Conservation (phyloP, 2,888 invertebrate species). For the Drosophila imparisetae region DNA sequence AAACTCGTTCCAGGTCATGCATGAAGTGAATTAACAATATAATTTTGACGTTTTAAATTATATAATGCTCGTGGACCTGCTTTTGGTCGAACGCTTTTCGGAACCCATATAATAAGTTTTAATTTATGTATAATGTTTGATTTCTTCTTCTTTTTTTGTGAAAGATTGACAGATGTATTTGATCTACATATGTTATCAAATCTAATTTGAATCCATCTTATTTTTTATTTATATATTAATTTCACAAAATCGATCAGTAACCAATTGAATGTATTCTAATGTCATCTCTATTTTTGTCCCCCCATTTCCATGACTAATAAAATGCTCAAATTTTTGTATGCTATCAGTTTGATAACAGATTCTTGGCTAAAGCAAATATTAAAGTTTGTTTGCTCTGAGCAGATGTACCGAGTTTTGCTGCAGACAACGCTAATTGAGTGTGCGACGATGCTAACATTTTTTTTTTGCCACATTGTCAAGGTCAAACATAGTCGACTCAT, state of each 20-base stretch:
- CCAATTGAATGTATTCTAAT: neutral
- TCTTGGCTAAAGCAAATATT: conserved; percentile 37
- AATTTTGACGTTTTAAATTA: neutral
- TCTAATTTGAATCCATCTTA: neutral
- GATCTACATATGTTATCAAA: neutral
- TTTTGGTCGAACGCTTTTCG: neutral
- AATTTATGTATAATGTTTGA: neutral
- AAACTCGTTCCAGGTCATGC: conserved; percentile 16
- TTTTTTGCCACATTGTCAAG: conserved; percentile 36
- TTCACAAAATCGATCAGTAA: neutral
- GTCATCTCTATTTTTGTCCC: neutral
- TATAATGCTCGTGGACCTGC: neutral
- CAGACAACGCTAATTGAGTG: conserved; percentile 31
- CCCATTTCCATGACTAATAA: conserved; percentile 1
- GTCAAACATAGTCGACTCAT: conserved; percentile 30
- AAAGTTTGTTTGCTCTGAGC: conserved; percentile 33
- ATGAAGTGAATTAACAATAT: conserved; percentile 3
- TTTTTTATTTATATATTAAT: neutral
- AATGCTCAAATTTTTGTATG: conserved; percentile 5
- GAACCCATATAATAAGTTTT: neutral
- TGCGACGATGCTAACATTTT: neutral
- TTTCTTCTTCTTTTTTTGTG: neutral
- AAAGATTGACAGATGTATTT: neutral
- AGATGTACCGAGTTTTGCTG: conserved; percentile 12
- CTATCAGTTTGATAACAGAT: neutral